A percentile compares a stretch with the other conserved stretches of the same genome.
Evolutionary conservation across 53 echinoderm and acorn worm genomes (phyloP).

Genomic region (Actinopyga echinites): DNA sequence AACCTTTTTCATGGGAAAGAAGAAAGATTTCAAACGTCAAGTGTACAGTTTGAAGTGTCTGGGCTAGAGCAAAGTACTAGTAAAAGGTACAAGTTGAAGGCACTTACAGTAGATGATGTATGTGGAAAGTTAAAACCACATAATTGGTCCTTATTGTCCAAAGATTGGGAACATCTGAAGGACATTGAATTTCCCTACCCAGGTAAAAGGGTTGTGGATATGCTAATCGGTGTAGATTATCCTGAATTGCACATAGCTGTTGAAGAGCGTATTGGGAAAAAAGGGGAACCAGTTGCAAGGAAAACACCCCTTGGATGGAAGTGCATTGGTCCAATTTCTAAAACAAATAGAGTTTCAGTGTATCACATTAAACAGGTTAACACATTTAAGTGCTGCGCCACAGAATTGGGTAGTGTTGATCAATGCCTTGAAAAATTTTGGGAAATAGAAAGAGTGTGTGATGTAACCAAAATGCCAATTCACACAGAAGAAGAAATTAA

Average conservation of each 20-base stretch:
- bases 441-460: no score
- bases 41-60: constrained; percentile 1
- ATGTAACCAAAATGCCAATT: no score
- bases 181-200: constrained; percentile 33
- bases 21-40: background rate
- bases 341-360: background rate
- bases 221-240: constrained; percentile 36
- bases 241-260: constrained; percentile 19
- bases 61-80: background rate
- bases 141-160: constrained; percentile 21
- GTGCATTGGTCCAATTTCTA: constrained; percentile 21
- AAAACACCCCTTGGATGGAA: constrained; percentile 42
- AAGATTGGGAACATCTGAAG: constrained; percentile 33
- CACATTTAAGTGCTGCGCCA: background rate
- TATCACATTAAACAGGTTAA: background rate
- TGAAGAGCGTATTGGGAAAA: constrained; percentile 25
- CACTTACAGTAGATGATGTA: background rate
- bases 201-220: background rate
- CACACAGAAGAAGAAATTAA: constrained; percentile 25
- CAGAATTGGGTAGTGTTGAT: background rate
- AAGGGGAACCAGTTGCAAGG: constrained; percentile 27
- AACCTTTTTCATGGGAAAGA: constrained; percentile 1
- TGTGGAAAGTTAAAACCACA: constrained; percentile 6
- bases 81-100: background rate
- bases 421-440: background rate